These are phyloP conservation scores for Hipparchia sbordonii DNA, from an alignment of 2,888 invertebrate species.

Conservation along the genomic window DNA sequence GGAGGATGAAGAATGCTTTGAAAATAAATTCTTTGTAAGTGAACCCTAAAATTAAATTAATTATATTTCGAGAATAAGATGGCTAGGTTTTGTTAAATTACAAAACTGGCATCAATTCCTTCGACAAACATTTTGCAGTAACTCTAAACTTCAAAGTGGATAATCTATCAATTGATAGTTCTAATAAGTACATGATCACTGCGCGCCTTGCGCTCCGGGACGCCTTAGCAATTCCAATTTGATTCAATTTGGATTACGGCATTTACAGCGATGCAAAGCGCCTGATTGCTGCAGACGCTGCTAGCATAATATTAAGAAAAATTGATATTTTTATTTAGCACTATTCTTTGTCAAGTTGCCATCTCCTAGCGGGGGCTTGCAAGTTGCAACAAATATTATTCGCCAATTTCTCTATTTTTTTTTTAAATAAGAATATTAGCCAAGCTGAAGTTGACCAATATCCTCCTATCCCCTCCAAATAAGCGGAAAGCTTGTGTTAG, in stretches of 20 bases:
- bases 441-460: no score
- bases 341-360: no score
- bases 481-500: no score
- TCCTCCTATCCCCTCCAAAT: no score
- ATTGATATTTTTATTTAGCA: not conserved
- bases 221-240: conserved; percentile 2
- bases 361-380: no score
- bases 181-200: conserved; percentile 1
- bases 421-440: no score
- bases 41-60: no score
- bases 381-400: no score
- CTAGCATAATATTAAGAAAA: not conserved
- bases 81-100: not conserved
- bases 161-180: conserved; percentile 14
- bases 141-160: conserved; percentile 11
- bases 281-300: not conserved
- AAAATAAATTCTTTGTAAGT: conserved; percentile 1
- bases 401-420: no score
- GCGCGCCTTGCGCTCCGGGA: not conserved
- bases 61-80: no score
- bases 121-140: not conserved
- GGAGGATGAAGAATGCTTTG: conserved; percentile 8
- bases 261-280: not conserved
- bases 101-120: not conserved
- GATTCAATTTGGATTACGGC: conserved; percentile 15